These are phyloP conservation scores for Pangasius djambal DNA, from an alignment of 2,797 vertebrate species.

Conservation along the genomic window DNA sequence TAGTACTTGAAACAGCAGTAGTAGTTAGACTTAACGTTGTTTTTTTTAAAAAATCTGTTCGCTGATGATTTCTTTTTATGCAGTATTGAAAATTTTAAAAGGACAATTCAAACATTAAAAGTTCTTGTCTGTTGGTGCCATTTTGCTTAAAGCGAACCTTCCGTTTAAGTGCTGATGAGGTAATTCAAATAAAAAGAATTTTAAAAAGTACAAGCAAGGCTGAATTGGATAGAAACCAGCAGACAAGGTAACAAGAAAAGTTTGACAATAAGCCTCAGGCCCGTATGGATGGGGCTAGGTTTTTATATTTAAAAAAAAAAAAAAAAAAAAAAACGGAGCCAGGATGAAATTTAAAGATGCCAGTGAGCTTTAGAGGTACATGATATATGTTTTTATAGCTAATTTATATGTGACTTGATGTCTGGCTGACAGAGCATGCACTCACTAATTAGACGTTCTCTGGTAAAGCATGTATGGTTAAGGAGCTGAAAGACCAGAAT, in stretches of 20 bases:
- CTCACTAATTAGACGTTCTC: background rate
- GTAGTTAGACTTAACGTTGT: constrained; percentile 74
- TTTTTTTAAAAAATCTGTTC: constrained; percentile 54
- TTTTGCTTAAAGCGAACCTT: constrained; percentile 85
- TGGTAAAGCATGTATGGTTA: background rate
- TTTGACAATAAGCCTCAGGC: background rate
- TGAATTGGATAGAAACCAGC: background rate
- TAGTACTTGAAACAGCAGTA: constrained; percentile 88
- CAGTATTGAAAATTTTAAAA: constrained; percentile 68
- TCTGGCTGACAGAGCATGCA: background rate
- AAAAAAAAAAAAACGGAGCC: background rate
- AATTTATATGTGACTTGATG: background rate
- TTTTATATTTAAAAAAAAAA: background rate
- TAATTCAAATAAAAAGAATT: constrained; percentile 76
- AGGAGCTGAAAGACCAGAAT: constrained; percentile 12
- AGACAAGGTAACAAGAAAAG: constrained; percentile 46
- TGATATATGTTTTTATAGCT: background rate
- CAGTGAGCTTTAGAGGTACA: constrained; percentile 19
- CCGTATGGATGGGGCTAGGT: background rate
- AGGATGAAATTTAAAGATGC: constrained; percentile 48
- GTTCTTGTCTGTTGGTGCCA: constrained; percentile 80
- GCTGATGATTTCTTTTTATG: constrained; percentile 61
- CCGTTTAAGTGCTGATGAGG: constrained; percentile 95
- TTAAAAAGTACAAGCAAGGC: constrained; percentile 52
- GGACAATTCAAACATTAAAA: constrained; percentile 61